Evolutionary conservation across 2,797 vertebrate genomes (phyloP).

Genomic region (Chrosomus eos): DNA sequence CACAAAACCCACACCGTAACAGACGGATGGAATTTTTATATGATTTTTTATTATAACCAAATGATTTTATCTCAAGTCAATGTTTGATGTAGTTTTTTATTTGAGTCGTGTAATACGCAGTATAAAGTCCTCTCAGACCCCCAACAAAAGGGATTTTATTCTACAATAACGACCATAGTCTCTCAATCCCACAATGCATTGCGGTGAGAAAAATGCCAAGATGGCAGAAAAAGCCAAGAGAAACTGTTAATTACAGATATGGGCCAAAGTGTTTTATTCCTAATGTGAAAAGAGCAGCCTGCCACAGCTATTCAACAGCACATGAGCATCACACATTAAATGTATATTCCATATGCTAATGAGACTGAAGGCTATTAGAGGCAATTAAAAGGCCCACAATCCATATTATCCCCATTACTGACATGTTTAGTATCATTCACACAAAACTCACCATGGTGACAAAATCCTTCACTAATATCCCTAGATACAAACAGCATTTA

Average conservation of each 20-base stretch:
- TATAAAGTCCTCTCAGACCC: not conserved
- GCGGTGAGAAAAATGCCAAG: not conserved
- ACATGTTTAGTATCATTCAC: not conserved
- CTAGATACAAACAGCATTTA: not conserved
- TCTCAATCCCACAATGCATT: not conserved
- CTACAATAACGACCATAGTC: not conserved
- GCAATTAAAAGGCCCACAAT: constrained; percentile 14
- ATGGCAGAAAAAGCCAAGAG: not conserved
- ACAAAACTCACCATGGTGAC: not conserved
- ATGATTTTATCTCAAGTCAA: not conserved
- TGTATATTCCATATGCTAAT: constrained; percentile 2
- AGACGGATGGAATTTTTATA: not conserved
- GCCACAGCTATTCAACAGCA: constrained; percentile 50
- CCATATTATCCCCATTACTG: not conserved
- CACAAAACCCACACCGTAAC: too few relatives aligned
- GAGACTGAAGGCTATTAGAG: constrained; percentile 22
- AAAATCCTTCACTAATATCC: not conserved
- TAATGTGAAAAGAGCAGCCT: not conserved
- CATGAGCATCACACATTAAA: constrained; percentile 12
- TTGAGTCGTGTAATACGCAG: too few relatives aligned
- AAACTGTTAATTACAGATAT: not conserved
- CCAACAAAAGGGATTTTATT: not conserved
- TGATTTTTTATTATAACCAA: not conserved
- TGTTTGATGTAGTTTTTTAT: not conserved
- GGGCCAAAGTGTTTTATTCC: not conserved